These are phyloP conservation scores for Acanthurus leucopareius DNA, from an alignment of 2,797 vertebrate genomes.

Conservation along the genomic window DNA sequence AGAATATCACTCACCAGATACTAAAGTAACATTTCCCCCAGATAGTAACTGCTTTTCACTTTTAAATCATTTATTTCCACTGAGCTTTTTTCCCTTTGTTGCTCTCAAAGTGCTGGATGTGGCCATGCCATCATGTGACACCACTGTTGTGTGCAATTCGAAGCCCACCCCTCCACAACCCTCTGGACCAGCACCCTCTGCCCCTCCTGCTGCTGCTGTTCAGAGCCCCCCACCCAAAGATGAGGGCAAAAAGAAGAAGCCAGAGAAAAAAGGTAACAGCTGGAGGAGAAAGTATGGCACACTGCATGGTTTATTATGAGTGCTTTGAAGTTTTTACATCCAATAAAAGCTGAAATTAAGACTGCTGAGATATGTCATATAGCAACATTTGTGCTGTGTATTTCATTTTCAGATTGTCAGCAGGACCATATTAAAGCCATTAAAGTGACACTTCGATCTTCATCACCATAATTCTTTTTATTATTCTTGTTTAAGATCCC, in stretches of 20 bases:
- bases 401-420: constrained; percentile 25
- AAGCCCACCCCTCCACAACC: constrained; percentile 75
- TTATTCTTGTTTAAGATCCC: constrained; percentile 7
- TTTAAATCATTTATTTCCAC: not conserved
- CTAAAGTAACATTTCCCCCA: not conserved
- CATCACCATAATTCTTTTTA: not conserved
- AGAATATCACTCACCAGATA: not conserved
- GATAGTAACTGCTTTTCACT: not conserved
- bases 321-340: constrained; percentile 25
- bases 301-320: not conserved
- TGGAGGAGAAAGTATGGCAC: not conserved
- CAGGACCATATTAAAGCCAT: constrained; percentile 11
- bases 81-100: constrained; percentile 16
- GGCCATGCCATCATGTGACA: constrained; percentile 77
- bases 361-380: constrained; percentile 14
- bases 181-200: constrained; percentile 61
- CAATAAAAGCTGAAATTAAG: constrained; percentile 12
- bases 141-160: constrained; percentile 67
- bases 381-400: constrained; percentile 14
- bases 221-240: constrained; percentile 83
- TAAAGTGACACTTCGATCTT: constrained; percentile 5
- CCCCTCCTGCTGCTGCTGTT: constrained; percentile 57
- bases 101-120: constrained; percentile 87
- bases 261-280: constrained; percentile 93
- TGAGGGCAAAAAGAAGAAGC: constrained; percentile 92